Percentiles rank a stretch among this genome's conserved stretches.
Evolutionary conservation across 2,888 invertebrate species (phyloP).

Genomic region (Callyntrura sp.): DNA sequence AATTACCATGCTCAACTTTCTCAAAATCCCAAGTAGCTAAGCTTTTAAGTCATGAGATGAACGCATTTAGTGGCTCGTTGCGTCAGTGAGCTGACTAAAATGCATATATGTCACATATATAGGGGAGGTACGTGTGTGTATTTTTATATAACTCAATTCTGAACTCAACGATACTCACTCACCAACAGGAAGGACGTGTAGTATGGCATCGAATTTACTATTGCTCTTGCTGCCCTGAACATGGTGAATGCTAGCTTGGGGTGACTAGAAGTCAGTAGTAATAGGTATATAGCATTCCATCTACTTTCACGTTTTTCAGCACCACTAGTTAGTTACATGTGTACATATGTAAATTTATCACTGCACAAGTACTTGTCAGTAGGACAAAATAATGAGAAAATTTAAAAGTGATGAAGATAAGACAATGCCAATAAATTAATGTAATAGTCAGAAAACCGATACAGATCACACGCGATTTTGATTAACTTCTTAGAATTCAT

Average conservation of each 20-base stretch:
- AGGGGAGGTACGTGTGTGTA: not conserved
- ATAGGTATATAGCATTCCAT: not conserved
- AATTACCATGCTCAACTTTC: constrained; percentile 77
- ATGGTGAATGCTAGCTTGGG: constrained; percentile 18
- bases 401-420: constrained; percentile 41
- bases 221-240: constrained; percentile 42
- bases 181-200: constrained; percentile 77
- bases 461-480: constrained; percentile 23
- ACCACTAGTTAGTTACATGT: constrained; percentile 1
- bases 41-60: constrained; percentile 24
- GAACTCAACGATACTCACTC: constrained; percentile 23
- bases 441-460: constrained; percentile 19
- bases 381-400: constrained; percentile 32
- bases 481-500: constrained; percentile 6
- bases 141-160: too few relatives aligned
- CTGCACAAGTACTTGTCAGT: constrained; percentile 2
- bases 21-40: constrained; percentile 49
- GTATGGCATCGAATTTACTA: constrained; percentile 64
- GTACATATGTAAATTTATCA: constrained; percentile 22
- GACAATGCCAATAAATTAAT: constrained; percentile 4
- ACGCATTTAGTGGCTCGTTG: constrained; percentile 10
- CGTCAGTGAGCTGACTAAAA: not conserved
- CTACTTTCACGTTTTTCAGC: constrained; percentile 60
- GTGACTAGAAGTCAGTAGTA: not conserved
- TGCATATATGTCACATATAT: not conserved